phyloP scores from a whole-genome alignment of 1,140 invertebrate genomes.

The Cydia pomonella region DNA sequence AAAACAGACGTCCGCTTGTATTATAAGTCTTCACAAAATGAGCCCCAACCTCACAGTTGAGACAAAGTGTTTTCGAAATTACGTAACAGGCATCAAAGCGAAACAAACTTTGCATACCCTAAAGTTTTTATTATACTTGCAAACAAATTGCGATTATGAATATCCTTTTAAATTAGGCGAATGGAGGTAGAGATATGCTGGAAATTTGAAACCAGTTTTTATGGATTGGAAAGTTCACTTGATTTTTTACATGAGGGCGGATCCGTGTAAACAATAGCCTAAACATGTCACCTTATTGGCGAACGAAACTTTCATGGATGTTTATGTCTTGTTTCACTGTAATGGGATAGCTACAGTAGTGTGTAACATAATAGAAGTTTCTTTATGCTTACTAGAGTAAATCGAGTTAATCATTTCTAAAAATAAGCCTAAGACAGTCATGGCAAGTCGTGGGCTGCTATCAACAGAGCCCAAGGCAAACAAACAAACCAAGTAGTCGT shows the following conservation, averaged over 20 bases:
- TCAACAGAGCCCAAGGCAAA: too few relatives aligned
- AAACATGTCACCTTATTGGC: not conserved
- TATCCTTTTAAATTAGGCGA: conserved; percentile 1
- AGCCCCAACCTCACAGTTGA: not conserved
- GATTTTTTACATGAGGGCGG: not conserved
- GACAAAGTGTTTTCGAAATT: conserved; percentile 1
- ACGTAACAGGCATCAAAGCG: conserved; percentile 5
- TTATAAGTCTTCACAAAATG: not conserved
- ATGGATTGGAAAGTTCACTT: not conserved
- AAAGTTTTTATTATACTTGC: conserved; percentile 12
- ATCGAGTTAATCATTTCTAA: too few relatives aligned
- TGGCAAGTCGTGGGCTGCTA: too few relatives aligned
- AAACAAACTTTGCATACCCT: conserved; percentile 8
- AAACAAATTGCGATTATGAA: conserved; percentile 15
- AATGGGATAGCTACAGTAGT: too few relatives aligned
- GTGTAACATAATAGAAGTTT: too few relatives aligned
- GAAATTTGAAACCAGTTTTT: not conserved
- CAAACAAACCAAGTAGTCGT: too few relatives aligned
- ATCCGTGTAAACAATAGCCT: not conserved
- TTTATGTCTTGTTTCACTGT: too few relatives aligned
- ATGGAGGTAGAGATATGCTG: not conserved
- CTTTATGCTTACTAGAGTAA: too few relatives aligned
- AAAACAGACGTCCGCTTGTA: not conserved
- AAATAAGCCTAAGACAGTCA: too few relatives aligned
- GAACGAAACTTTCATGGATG: not conserved